Percentiles rank a stretch among this genome's conserved stretches.
phyloP scores from a whole-genome alignment of 37 sponge, comb jelly and placozoan species.

The Beroe forskalii region DNA sequence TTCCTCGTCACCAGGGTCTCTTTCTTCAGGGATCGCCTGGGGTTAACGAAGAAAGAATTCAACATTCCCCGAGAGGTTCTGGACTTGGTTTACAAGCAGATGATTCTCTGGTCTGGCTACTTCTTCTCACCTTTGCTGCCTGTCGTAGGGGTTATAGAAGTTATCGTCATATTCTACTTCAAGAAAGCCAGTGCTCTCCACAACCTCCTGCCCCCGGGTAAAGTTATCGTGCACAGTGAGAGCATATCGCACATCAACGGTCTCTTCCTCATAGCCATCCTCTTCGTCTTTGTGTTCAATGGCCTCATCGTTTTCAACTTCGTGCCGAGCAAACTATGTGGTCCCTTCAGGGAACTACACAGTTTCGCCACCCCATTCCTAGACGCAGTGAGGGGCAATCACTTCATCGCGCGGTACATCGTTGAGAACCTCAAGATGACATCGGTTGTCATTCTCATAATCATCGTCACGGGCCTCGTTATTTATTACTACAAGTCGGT shows the following conservation, averaged over 20 bases:
- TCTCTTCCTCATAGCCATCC: slow-evolving; percentile 27
- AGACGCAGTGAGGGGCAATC: neutral
- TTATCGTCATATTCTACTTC: slow-evolving; percentile 23
- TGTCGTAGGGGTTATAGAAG: slow-evolving; percentile 22
- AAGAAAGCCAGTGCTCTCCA: slow-evolving; percentile 16
- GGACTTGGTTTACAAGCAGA: slow-evolving; percentile 61
- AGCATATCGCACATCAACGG: neutral
- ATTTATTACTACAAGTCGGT: slow-evolving; percentile 36
- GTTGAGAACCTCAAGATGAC: slow-evolving; percentile 40
- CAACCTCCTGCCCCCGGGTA: neutral
- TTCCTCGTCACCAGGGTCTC: neutral
- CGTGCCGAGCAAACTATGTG: slow-evolving; percentile 4
- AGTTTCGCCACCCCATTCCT: neutral
- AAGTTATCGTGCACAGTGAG: neutral
- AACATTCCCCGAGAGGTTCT: slow-evolving; percentile 31
- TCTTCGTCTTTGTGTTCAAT: slow-evolving; percentile 44
- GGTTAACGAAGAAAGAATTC: slow-evolving; percentile 8
- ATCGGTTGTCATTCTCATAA: slow-evolving; percentile 4
- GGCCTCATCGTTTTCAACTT: slow-evolving; percentile 55
- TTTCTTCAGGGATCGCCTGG: slow-evolving; percentile 22
- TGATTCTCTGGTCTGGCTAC: slow-evolving; percentile 46
- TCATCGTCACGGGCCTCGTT: neutral
- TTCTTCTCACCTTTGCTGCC: slow-evolving; percentile 37
- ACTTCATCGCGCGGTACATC: neutral
- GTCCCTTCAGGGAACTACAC: neutral